A percentile compares a stretch with the other conserved stretches of the same genome.
These are phyloP conservation scores for Spilosoma lubricipeda DNA, from an alignment of 2,888 invertebrate genomes.

Conservation along the genomic window DNA sequence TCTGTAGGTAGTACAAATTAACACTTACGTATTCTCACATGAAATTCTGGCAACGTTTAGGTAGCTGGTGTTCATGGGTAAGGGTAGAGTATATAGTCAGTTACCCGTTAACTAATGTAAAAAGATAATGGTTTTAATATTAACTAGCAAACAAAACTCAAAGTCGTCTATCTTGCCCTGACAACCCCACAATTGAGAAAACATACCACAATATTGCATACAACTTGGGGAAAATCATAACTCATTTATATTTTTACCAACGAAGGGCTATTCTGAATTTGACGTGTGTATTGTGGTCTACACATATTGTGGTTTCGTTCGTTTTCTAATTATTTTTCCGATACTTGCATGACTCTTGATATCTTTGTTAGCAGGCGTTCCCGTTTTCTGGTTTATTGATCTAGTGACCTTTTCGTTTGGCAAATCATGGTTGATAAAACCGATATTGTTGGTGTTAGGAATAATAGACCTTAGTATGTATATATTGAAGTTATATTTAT, in stretches of 20 bases:
- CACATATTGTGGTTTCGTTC: slow-evolving; percentile 17
- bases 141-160: neutral
- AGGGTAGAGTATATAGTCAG: too few relatives aligned
- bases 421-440: slow-evolving; percentile 19
- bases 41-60: too few relatives aligned
- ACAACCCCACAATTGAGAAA: neutral
- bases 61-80: too few relatives aligned
- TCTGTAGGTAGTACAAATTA: too few relatives aligned
- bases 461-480: neutral
- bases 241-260: slow-evolving; percentile 14
- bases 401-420: slow-evolving; percentile 20
- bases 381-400: slow-evolving; percentile 32
- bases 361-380: slow-evolving; percentile 17
- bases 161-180: neutral
- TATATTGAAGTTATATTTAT: neutral
- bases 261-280: slow-evolving; percentile 13
- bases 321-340: slow-evolving; percentile 47
- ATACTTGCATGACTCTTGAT: slow-evolving; percentile 43
- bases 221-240: slow-evolving; percentile 12
- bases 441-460: neutral
- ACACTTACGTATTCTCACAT: too few relatives aligned
- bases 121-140: too few relatives aligned
- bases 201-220: slow-evolving; percentile 11
- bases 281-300: slow-evolving; percentile 16
- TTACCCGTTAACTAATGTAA: too few relatives aligned